Percentiles rank a stretch among this genome's conserved stretches.
Conservation (phyloP, 2,797 vertebrate species). For the Pelodytes ibericus region DNA sequence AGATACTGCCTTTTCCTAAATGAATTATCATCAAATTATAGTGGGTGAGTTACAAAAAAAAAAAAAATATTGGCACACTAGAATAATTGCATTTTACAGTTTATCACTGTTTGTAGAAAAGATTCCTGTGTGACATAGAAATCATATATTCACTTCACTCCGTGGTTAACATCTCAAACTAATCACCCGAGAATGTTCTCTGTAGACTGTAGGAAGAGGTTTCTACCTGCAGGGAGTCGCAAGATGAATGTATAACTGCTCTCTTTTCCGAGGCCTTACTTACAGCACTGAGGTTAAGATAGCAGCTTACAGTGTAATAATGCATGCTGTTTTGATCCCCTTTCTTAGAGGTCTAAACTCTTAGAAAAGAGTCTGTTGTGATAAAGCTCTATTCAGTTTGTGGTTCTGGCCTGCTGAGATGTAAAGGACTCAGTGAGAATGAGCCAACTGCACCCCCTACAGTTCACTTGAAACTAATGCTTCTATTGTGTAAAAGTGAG, state of each 20-base stretch:
- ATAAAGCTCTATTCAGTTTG: slow-evolving; percentile 43
- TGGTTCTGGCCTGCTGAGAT: slow-evolving; percentile 39
- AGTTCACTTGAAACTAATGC: slow-evolving; percentile 49
- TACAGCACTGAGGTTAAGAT: slow-evolving; percentile 51
- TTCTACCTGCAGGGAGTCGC: neutral
- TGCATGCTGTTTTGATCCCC: slow-evolving; percentile 37
- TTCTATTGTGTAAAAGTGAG: slow-evolving; percentile 26
- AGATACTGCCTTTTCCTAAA: neutral
- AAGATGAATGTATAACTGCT: slow-evolving; percentile 28
- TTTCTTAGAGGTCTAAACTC: slow-evolving; percentile 35
- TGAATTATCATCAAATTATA: slow-evolving; percentile 17
- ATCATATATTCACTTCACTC: neutral
- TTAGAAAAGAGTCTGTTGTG: slow-evolving; percentile 31
- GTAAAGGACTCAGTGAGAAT: slow-evolving; percentile 43
- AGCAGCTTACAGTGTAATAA: slow-evolving; percentile 52
- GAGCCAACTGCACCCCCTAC: slow-evolving; percentile 75
- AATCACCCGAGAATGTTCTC: neutral
- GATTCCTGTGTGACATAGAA: slow-evolving; percentile 41
- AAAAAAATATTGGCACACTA: slow-evolving; percentile 15
- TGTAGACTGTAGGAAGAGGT: slow-evolving; percentile 25
- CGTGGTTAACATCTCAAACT: slow-evolving; percentile 21
- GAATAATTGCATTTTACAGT: slow-evolving; percentile 26
- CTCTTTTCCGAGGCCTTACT: slow-evolving; percentile 55
- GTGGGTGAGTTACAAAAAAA: slow-evolving; percentile 19
- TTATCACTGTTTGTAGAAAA: slow-evolving; percentile 33